phyloP scores from a whole-genome alignment of 2,888 invertebrate genomes.

The Neuroscelio doddi region DNA sequence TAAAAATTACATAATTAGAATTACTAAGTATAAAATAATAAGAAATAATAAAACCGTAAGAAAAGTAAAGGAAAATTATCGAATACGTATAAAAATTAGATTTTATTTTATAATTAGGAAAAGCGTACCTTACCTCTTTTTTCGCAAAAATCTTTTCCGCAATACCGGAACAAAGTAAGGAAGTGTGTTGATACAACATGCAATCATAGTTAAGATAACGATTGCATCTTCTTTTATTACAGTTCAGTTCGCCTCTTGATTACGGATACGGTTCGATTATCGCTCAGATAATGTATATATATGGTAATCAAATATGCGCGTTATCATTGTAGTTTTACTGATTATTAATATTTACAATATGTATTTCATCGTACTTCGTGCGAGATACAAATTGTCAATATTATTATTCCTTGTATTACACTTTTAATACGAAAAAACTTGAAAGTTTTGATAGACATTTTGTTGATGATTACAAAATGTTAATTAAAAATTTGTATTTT shows the following conservation, averaged over 20 bases:
- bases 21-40: too few relatives aligned
- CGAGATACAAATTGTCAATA: too few relatives aligned
- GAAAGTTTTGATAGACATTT: too few relatives aligned
- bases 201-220: conserved; percentile 38
- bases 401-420: too few relatives aligned
- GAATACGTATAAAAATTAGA: not conserved
- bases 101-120: too few relatives aligned
- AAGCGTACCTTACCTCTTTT: too few relatives aligned
- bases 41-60: not conserved
- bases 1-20: too few relatives aligned
- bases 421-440: too few relatives aligned
- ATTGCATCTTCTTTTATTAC: conserved; percentile 40
- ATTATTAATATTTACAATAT: conserved; percentile 45
- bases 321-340: conserved; percentile 36
- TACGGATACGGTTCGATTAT: conserved; percentile 47
- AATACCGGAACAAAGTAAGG: conserved; percentile 8
- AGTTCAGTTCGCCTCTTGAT: conserved; percentile 35
- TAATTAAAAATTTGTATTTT: too few relatives aligned
- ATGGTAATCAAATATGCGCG: conserved; percentile 41
- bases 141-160: too few relatives aligned
- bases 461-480: too few relatives aligned
- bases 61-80: not conserved
- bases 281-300: conserved; percentile 41
- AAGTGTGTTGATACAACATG: conserved; percentile 35
- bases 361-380: too few relatives aligned